phyloP scores from a whole-genome alignment of 1,140 invertebrate species.

The Plectrocnemia conspersa region DNA sequence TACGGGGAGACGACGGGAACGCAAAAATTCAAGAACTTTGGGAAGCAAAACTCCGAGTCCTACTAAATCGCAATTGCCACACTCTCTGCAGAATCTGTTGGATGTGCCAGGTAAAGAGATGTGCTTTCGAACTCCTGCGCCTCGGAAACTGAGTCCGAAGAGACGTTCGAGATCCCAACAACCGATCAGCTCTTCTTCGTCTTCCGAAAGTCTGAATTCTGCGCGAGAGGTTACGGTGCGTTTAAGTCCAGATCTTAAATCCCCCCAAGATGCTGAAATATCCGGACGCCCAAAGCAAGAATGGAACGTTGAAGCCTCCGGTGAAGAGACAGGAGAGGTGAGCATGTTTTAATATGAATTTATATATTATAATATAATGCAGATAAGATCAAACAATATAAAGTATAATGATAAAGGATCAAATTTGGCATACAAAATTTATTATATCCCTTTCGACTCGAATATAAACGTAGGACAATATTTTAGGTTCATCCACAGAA shows the following conservation, averaged over 20 bases:
- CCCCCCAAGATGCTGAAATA: constrained; percentile 40
- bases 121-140: constrained; percentile 38
- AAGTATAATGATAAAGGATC: too few relatives aligned
- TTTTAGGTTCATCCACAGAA: constrained; percentile 19
- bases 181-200: constrained; percentile 49
- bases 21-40: constrained; percentile 45
- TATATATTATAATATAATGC: too few relatives aligned
- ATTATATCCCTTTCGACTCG: too few relatives aligned
- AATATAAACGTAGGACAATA: too few relatives aligned
- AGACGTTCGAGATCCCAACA: constrained; percentile 42
- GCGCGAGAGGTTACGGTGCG: constrained; percentile 38
- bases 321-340: constrained; percentile 44
- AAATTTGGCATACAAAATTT: too few relatives aligned
- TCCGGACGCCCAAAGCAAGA: constrained; percentile 36
- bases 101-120: constrained; percentile 42
- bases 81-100: constrained; percentile 50
- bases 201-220: constrained; percentile 51
- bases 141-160: constrained; percentile 50
- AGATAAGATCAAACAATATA: too few relatives aligned
- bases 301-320: constrained; percentile 38
- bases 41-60: constrained; percentile 47
- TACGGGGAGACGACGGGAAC: constrained; percentile 49
- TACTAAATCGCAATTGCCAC: constrained; percentile 50
- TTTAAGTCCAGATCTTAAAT: constrained; percentile 38
- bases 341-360: too few relatives aligned